phyloP scores from a whole-genome alignment of 2,797 vertebrate genomes.

The Alosa sapidissima region DNA sequence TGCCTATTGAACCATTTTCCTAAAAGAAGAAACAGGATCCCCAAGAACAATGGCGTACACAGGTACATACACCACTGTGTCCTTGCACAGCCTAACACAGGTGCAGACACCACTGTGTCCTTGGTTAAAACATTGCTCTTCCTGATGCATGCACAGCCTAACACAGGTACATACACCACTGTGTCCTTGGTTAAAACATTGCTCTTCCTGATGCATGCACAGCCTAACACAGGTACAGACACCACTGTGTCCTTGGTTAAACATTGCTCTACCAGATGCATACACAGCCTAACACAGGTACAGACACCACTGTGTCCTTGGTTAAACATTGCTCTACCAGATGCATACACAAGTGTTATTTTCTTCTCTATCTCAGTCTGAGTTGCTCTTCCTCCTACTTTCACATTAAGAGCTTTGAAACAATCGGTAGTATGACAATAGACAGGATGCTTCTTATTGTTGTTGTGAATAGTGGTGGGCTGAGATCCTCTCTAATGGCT shows the following conservation, averaged over 20 bases:
- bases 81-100: not conserved
- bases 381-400: not conserved
- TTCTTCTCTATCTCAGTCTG: not conserved
- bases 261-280: not conserved
- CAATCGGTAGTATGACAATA: not conserved
- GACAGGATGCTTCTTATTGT: not conserved
- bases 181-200: not conserved
- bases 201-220: not conserved
- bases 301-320: not conserved
- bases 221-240: no score
- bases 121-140: not conserved
- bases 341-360: not conserved
- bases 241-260: constrained; percentile 1
- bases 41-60: not conserved
- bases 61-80: not conserved
- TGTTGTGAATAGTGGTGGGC: not conserved
- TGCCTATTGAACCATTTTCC: constrained; percentile 41
- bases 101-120: not conserved
- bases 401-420: not conserved
- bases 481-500: not conserved
- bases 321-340: not conserved
- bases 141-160: not conserved
- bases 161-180: not conserved
- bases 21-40: constrained; percentile 27
- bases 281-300: not conserved